phyloP scores from a whole-genome alignment of 2,797 vertebrate genomes.

The Poeciliopsis paucimaculata region DNA sequence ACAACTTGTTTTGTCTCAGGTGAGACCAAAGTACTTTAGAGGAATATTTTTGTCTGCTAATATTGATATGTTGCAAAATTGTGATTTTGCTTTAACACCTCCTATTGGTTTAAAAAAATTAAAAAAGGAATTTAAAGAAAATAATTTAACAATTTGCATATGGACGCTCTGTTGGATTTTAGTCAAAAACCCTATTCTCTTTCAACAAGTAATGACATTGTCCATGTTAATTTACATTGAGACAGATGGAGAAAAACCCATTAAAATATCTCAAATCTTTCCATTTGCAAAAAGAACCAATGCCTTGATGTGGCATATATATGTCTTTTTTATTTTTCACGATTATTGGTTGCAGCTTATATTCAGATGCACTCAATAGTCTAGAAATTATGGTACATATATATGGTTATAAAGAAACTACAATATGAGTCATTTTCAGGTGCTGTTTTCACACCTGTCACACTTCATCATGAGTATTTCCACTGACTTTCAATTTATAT shows the following conservation, averaged over 20 bases:
- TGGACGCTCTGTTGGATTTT: neutral
- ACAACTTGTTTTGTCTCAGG: constrained; percentile 94
- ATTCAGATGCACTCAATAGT: too few species aligned
- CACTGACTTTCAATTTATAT: neutral
- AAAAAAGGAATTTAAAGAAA: neutral
- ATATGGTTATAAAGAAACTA: neutral
- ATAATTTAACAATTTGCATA: neutral
- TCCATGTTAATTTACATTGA: neutral
- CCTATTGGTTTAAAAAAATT: neutral
- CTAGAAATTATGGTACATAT: neutral
- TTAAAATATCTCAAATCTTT: neutral
- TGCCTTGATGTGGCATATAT: too few species aligned
- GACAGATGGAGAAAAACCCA: neutral
- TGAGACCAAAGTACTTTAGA: constrained; percentile 56
- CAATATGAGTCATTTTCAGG: neutral
- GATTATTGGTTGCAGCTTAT: too few species aligned
- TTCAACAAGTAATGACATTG: neutral
- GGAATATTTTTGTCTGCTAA: neutral
- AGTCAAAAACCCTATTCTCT: neutral
- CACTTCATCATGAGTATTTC: neutral
- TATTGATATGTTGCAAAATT: neutral
- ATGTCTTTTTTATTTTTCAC: too few species aligned
- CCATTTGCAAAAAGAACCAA: neutral
- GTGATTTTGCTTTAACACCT: neutral
- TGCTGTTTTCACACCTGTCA: neutral